Percentiles rank a stretch among this genome's conserved stretches.
Evolutionary conservation across 2,888 invertebrate species (phyloP).

Genomic region (Tetanocera ferruginea): DNA sequence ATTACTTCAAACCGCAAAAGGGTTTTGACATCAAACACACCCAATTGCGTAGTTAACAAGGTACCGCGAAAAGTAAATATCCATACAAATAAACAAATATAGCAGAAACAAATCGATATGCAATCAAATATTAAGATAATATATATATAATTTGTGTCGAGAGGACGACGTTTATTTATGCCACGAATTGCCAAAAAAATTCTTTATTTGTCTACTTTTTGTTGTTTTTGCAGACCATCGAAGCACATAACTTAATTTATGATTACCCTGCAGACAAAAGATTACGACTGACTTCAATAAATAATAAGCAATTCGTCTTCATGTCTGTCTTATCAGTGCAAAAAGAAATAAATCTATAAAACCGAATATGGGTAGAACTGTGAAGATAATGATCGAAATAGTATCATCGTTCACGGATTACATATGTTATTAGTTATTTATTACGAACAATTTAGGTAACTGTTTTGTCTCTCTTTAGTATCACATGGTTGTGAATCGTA

Average conservation of each 20-base stretch:
- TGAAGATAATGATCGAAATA: neutral
- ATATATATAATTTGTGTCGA: neutral
- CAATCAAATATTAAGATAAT: conserved; percentile 2
- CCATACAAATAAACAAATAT: neutral
- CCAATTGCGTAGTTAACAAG: conserved; percentile 20
- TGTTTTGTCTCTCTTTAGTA: neutral
- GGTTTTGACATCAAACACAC: neutral
- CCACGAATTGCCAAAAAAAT: neutral
- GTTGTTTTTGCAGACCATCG: neutral
- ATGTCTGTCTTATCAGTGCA: neutral
- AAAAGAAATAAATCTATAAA: neutral
- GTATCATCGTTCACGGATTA: conserved; percentile 6
- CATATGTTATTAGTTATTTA: conserved; percentile 28
- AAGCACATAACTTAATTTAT: neutral
- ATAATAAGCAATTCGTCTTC: neutral
- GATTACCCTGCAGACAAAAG: neutral
- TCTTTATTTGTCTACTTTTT: neutral
- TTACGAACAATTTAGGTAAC: neutral
- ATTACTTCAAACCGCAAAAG: too few species aligned
- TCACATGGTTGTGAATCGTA: neutral
- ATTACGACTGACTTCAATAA: neutral
- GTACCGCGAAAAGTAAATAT: neutral
- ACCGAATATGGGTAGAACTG: neutral
- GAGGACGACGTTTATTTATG: neutral
- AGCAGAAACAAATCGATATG: neutral